Conservation (phyloP, 1,140 invertebrate genomes). For the Drosophila ficusphila region DNA sequence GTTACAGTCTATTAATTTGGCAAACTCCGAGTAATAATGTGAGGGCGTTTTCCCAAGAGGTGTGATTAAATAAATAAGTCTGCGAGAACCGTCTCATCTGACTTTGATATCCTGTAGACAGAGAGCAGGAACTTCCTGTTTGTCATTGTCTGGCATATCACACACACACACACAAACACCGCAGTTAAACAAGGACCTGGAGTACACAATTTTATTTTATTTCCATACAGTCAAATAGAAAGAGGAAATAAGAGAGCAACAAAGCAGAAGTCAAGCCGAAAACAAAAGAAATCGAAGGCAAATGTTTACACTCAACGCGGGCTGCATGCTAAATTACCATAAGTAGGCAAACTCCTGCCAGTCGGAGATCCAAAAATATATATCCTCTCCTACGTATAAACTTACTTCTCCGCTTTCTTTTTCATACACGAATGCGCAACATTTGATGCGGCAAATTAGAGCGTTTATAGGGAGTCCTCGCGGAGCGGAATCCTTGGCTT, state of each 20-base stretch:
- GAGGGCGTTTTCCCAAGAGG: slow-evolving; percentile 1
- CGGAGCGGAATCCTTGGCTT: slow-evolving; percentile 12
- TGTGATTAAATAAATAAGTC: slow-evolving; percentile 20
- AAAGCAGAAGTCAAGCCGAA: slow-evolving; percentile 16
- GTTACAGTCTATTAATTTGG: slow-evolving; percentile 39
- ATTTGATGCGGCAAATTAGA: slow-evolving; percentile 69
- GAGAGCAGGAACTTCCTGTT: slow-evolving; percentile 56
- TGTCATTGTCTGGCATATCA: slow-evolving; percentile 38
- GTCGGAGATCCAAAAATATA: neutral
- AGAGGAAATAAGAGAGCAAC: slow-evolving; percentile 5
- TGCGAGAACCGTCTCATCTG: neutral
- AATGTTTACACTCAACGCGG: slow-evolving; percentile 56
- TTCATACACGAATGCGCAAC: slow-evolving; percentile 65
- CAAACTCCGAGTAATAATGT: slow-evolving; percentile 24
- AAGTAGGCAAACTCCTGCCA: slow-evolving; percentile 39
- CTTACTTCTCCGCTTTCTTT: slow-evolving; percentile 48
- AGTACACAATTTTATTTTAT: slow-evolving; percentile 15
- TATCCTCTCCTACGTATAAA: slow-evolving; percentile 4
- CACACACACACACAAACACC: neutral
- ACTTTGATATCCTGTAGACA: slow-evolving; percentile 30
- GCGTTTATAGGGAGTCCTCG: slow-evolving; percentile 46
- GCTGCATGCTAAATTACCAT: slow-evolving; percentile 68
- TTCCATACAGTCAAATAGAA: slow-evolving; percentile 39
- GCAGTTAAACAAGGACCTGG: neutral
- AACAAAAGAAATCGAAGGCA: slow-evolving; percentile 49